Evolutionary conservation across 2,888 invertebrate genomes (phyloP).

Genomic region (Epinotia nisella): DNA sequence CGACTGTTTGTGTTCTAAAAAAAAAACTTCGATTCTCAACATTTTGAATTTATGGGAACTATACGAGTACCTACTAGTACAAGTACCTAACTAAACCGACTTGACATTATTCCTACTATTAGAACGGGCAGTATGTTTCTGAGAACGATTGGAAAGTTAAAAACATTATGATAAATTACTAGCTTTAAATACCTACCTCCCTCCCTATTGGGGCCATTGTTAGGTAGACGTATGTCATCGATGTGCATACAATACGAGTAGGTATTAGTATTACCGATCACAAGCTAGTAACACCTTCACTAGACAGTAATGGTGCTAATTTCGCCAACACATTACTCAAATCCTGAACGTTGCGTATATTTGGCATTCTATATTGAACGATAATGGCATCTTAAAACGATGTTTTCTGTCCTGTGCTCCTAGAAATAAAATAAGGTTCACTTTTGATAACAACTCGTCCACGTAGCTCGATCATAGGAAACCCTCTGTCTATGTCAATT

Average conservation of each 20-base stretch:
- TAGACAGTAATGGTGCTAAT: conserved; percentile 20
- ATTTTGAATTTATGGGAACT: too few relatives aligned
- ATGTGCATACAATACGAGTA: neutral
- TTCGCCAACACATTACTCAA: conserved; percentile 19
- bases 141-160: too few relatives aligned
- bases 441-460: neutral
- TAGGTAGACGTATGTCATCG: neutral
- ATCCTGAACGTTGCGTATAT: neutral
- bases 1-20: too few relatives aligned
- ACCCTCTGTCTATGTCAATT: neutral
- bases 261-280: neutral
- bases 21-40: too few relatives aligned
- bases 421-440: neutral
- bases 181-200: too few relatives aligned
- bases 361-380: neutral
- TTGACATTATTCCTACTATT: too few relatives aligned
- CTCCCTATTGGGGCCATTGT: too few relatives aligned
- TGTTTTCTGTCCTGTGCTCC: neutral
- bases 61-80: too few relatives aligned
- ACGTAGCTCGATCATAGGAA: conserved; percentile 1
- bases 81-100: too few relatives aligned
- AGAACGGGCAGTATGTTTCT: too few relatives aligned
- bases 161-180: too few relatives aligned
- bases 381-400: neutral
- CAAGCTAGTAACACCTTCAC: conserved; percentile 9